These are phyloP conservation scores for Sclerurus mexicanus DNA, from an alignment of 2,113 vertebrate species.

Conservation along the genomic window DNA sequence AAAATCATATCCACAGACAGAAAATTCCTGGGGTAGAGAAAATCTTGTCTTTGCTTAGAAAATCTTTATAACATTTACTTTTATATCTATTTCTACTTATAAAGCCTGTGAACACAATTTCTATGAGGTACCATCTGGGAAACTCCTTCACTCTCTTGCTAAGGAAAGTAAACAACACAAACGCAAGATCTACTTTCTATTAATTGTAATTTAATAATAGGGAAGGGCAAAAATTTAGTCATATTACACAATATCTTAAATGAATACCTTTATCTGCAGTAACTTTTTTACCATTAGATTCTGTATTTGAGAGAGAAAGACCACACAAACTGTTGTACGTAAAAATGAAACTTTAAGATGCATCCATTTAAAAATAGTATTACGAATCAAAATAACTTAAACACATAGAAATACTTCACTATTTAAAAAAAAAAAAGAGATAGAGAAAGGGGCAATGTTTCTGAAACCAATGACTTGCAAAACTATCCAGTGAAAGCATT, in stretches of 20 bases:
- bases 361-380: background rate
- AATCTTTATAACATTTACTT: background rate
- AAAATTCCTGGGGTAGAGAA: background rate
- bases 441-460: background rate
- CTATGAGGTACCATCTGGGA: background rate
- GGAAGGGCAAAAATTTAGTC: background rate
- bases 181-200: background rate
- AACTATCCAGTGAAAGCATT: background rate
- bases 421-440: background rate
- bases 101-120: background rate
- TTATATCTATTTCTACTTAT: background rate
- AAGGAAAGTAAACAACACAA: background rate
- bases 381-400: background rate
- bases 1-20: background rate
- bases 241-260: background rate
- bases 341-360: background rate
- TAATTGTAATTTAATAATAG: background rate
- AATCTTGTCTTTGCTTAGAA: background rate
- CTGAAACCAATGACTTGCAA: background rate
- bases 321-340: background rate
- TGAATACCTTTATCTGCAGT: background rate
- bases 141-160: background rate
- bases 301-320: background rate
- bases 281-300: background rate
- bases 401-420: background rate